Base-by-base conservation (phyloP, 2,113 vertebrate species). In the Oncorhynchus kisutch region DNA sequence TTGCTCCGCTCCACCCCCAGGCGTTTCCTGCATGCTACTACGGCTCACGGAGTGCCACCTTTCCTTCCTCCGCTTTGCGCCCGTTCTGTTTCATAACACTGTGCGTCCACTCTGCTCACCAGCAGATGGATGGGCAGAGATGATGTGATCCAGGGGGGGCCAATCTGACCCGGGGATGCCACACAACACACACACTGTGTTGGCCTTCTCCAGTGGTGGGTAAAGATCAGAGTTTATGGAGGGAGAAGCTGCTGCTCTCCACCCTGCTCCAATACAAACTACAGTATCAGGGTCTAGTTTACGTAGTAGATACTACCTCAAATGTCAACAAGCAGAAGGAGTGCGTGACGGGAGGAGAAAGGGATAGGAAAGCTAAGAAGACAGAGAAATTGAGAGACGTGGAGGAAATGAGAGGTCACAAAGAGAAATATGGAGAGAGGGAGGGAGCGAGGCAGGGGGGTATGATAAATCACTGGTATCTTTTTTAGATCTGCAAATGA, bases 11-110 rank as follows among this genome's bases (percentile, higher is more conserved):
- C 84, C 59, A 16, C 87, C 79, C 71, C 69, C 73, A 65, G 65
- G 12, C 24, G 4, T 2, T 11, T 87, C 78, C 78, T 74, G 39
- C 24, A 16, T 39, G 81, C 71, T 7, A 74, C 25, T 24, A 72
- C 34, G 70, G n/a, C 85, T 85, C 76, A 68, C 75, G 83, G 70
- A 82, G 81, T 83, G 84, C 85, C 87, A 90, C 86, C 90, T 86
- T 89, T 77, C 74, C 82, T 90, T 80, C 82, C 71, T 84, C 20
- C 74, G 16, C 51, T 18, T 54, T 54, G 62, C 69, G 78, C 72
- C 64, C 75, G 72, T 89, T 72, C 79, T 76, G 69, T 82, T 86
- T 85, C 86, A 77, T 85, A 79, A 86, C 85, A 73, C 12, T 5
- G 25, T 11, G 27, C 25, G 27, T 25, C 24, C 84, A 70, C 69